Evolutionary conservation across 2,113 vertebrate genomes (phyloP).

Genomic region (Myxocyprinus asiaticus): DNA sequence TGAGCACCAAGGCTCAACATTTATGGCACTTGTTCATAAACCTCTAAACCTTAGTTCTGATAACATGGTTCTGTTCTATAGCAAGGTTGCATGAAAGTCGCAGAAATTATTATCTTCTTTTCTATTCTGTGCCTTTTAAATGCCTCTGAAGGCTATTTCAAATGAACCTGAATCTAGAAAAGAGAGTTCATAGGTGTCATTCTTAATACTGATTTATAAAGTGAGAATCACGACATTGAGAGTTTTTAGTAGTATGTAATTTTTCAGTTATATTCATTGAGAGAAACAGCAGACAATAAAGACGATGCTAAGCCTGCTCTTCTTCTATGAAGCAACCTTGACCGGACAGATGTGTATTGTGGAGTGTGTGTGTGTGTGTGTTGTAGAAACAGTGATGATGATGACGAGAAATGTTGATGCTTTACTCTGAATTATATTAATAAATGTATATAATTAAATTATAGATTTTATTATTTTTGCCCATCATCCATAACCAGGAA

Average conservation of each 20-base stretch:
- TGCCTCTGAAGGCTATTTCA: background rate
- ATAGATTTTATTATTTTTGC: background rate
- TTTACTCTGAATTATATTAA: background rate
- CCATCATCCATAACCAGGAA: background rate
- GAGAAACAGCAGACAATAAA: too few species aligned
- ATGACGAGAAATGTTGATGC: background rate
- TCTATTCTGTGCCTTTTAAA: too few species aligned
- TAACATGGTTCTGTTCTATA: too few species aligned
- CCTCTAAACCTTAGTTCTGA: too few species aligned
- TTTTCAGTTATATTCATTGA: too few species aligned
- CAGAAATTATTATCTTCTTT: too few species aligned
- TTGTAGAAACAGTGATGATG: background rate
- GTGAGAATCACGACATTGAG: background rate
- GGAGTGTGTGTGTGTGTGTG: background rate
- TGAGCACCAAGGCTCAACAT: too few species aligned
- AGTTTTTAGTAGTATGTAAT: too few species aligned
- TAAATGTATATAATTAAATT: too few species aligned
- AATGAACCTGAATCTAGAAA: background rate
- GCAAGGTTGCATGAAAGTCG: too few species aligned
- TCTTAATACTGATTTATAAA: background rate
- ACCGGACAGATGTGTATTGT: too few species aligned
- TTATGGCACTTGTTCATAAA: too few species aligned
- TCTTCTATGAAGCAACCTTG: background rate
- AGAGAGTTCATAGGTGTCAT: background rate
- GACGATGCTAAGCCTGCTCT: background rate